Evolutionary conservation across 2,888 invertebrate species (phyloP), one percentile per base, ranked within the genome.

Genomic region (Campopleginae sp.): DNA sequence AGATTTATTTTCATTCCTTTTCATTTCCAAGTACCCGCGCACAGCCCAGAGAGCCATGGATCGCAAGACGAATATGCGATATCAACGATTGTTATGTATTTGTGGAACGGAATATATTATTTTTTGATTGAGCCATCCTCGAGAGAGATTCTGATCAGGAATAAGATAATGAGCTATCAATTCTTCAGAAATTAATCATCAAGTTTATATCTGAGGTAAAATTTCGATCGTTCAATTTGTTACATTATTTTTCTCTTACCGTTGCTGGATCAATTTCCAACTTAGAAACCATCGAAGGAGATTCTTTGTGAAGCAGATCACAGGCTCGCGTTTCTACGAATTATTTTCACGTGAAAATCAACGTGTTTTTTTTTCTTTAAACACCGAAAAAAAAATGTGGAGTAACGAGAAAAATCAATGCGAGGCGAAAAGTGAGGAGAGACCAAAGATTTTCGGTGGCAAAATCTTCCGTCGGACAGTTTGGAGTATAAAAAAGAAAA

Each of bases 1-100:
- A 81, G 74, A 81, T 75, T 85, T 85, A 76, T 80, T 82, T 76
- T 80, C 75, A 80, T 80, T 71, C 27, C 66, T 54, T 80, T 82
- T 61, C 66, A 63, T 42, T 71, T 71, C 63, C 19, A 65, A 82
- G 70, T 72, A 63, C 27, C 27, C 72, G n/a, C n/a, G n/a, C n/a
- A n/a, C n/a, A 51, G 66, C 38, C 19, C 38, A 38, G 31, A 38
- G 68, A 31, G 14, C 58, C 7, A 23, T 19, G 51, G 46, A 77
- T 51, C 71, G 6, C 38, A 48, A n/a, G 46, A 27, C 27, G 27
- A 51, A 74, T 38, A 7, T 7, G 71, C 61, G 71, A 61, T 61
- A 66, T 66, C 48, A 23, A 54, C 10, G 54, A 54, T 10, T 54
- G 54, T 54, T 54, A 54, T 23, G 8, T 2, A 23, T 23, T 54